A percentile compares a stretch with the other conserved stretches of the same genome.
Conservation (phyloP, 2,888 invertebrate species). For the Agriopis leucophaearia region DNA sequence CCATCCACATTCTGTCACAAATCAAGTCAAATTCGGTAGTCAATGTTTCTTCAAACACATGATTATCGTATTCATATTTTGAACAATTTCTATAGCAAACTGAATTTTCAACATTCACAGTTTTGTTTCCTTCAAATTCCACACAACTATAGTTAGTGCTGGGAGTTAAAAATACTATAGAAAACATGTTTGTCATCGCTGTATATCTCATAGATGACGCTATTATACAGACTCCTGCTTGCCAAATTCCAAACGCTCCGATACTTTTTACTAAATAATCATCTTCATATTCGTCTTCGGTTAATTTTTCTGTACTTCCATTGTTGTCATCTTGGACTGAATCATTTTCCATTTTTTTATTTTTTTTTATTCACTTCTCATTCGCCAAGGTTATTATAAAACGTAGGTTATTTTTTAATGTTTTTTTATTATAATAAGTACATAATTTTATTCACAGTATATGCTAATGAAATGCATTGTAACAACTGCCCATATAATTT, state of each 20-base stretch:
- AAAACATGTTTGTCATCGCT: slow-evolving; percentile 62
- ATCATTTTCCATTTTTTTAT: slow-evolving; percentile 46
- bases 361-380: slow-evolving; percentile 6
- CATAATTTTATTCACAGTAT: not conserved
- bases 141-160: slow-evolving; percentile 58
- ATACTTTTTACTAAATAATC: slow-evolving; percentile 66
- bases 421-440: not conserved
- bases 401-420: not conserved
- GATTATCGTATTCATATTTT: slow-evolving; percentile 57
- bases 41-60: slow-evolving; percentile 59
- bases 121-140: slow-evolving; percentile 50
- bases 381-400: not conserved
- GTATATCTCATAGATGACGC: slow-evolving; percentile 57
- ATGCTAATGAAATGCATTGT: slow-evolving; percentile 5
- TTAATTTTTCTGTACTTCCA: slow-evolving; percentile 42
- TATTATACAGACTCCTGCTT: slow-evolving; percentile 55
- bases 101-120: slow-evolving; percentile 46
- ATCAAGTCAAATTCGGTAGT: slow-evolving; percentile 65
- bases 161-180: slow-evolving; percentile 64
- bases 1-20: slow-evolving; percentile 64
- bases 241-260: slow-evolving; percentile 67
- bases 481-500: slow-evolving; percentile 14
- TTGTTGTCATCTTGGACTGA: slow-evolving; percentile 23
- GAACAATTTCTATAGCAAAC: slow-evolving; percentile 63
- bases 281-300: slow-evolving; percentile 45